Base-by-base conservation (phyloP, 2,888 invertebrate species). In the Chaitophorus viminalis region DNA sequence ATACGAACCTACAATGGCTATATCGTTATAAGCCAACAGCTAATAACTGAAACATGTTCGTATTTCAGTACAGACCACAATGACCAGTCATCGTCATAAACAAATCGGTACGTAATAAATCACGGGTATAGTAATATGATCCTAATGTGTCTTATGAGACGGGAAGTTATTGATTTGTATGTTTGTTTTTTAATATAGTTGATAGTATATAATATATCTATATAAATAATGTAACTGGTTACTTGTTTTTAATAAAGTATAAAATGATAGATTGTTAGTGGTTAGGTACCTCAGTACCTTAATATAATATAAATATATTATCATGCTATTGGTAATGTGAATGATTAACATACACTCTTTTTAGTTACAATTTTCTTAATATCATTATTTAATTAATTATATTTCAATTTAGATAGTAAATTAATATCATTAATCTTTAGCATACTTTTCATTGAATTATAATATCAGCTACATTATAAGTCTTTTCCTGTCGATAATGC, bases 131-230 rank as follows among this genome's bases (percentile, higher is more conserved):
- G 74, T 36, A 46, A 14, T 39, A 75, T 39, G 39, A 39, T 46
- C 76, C 29, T 46, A 29, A 46, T 76, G 39, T 75, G 39, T 75
- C 17, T 17, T 75, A 76, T 76, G n/a, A 29, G 46, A n/a, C 46
- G 29, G 76, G 29, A 76, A 46, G 39, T 76, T 29, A 76, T 39
- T 76, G 76, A 76, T 76, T 29, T 76, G 39, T 75, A 46, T 76
- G 46, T 76, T 18, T 14, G 46, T 46, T 60, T 60, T 54, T 60
- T 25, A 25, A 60, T 21, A n/a, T 39, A 46, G 14, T 14, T 46
- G 36, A 75, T 17, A 75, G n/a, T n/a, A 75, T 39, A 39, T n/a
- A n/a, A n/a, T 6, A 75, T 75, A 75, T 39, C 0, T 39, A 36
- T 75, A n/a, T 25, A n/a, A 75, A 39, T 1, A 46, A 46, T 46